A percentile compares a stretch with the other conserved stretches of the same genome.
Evolutionary conservation across 2,797 vertebrate species (phyloP).

Genomic region (Enteromius paludinosus): DNA sequence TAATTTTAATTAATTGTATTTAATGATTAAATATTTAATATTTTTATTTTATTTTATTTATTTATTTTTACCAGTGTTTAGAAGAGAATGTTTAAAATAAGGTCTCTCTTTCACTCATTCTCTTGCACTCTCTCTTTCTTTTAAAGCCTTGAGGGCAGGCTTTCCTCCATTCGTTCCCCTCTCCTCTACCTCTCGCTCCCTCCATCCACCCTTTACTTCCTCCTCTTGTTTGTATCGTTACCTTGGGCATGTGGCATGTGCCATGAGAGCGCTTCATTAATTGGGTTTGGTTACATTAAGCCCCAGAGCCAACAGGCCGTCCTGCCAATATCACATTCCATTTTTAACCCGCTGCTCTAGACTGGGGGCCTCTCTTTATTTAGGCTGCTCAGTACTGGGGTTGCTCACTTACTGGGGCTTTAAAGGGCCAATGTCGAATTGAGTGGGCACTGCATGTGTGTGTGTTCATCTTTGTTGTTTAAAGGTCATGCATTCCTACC

Average conservation of each 20-base stretch:
- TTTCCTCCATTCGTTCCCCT: conserved; percentile 42
- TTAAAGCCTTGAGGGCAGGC: conserved; percentile 40
- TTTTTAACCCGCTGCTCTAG: conserved; percentile 74
- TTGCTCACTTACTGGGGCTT: conserved; percentile 72
- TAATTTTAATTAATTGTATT: no score
- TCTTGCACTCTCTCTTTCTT: conserved; percentile 32
- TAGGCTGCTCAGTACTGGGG: conserved; percentile 83
- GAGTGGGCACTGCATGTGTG: not conserved
- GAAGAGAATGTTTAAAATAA: conserved; percentile 28
- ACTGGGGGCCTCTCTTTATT: conserved; percentile 70
- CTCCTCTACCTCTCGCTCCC: conserved; percentile 21
- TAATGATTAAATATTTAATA: no score
- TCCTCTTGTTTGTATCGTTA: conserved; percentile 76
- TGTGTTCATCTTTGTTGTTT: conserved; percentile 69
- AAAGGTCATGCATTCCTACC: conserved; percentile 63
- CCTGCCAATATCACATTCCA: conserved; percentile 78
- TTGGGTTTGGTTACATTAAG: conserved; percentile 87
- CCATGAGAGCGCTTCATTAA: conserved; percentile 81
- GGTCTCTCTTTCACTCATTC: conserved; percentile 31
- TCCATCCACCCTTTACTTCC: conserved; percentile 72
- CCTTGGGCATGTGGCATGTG: conserved; percentile 73
- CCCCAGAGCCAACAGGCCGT: conserved; percentile 80
- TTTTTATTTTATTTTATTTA: not conserved
- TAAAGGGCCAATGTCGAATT: conserved; percentile 41
- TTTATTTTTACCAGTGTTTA: not conserved